Evolutionary conservation across 2,888 invertebrate species (phyloP).

Genomic region (Callyntrura sp.): DNA sequence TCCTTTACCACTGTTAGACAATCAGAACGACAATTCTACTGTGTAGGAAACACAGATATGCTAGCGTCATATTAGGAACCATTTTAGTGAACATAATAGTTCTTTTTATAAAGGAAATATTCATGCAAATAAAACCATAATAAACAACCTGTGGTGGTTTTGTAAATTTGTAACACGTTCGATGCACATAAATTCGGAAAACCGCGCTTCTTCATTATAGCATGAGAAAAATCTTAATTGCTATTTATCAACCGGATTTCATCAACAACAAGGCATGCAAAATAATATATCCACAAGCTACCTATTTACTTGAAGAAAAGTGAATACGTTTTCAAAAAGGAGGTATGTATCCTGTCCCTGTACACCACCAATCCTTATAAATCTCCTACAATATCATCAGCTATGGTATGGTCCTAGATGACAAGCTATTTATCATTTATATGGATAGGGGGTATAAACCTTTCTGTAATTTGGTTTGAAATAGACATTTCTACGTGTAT

Average conservation of each 20-base stretch:
- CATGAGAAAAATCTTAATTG: slow-evolving; percentile 34
- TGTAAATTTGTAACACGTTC: slow-evolving; percentile 22
- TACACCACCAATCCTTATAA: too few species aligned
- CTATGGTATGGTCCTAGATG: background rate
- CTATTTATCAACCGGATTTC: slow-evolving; percentile 48
- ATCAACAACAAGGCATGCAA: slow-evolving; percentile 16
- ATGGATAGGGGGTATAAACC: slow-evolving; percentile 1
- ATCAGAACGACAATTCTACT: background rate
- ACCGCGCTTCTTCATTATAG: slow-evolving; percentile 8
- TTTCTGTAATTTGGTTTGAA: too few species aligned
- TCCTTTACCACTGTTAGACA: background rate
- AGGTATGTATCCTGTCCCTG: too few species aligned
- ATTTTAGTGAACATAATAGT: background rate
- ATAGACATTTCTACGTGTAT: too few species aligned
- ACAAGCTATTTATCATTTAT: background rate
- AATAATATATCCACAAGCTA: background rate
- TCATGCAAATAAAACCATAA: background rate
- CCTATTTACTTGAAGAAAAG: background rate
- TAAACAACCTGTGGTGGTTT: background rate
- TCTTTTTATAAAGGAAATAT: background rate
- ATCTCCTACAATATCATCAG: too few species aligned
- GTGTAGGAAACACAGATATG: too few species aligned
- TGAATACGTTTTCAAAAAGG: slow-evolving; percentile 14
- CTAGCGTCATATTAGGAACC: too few species aligned
- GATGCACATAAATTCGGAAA: background rate